Base-by-base conservation (phyloP, 1,140 invertebrate species). In the Drosophila busckii region DNA sequence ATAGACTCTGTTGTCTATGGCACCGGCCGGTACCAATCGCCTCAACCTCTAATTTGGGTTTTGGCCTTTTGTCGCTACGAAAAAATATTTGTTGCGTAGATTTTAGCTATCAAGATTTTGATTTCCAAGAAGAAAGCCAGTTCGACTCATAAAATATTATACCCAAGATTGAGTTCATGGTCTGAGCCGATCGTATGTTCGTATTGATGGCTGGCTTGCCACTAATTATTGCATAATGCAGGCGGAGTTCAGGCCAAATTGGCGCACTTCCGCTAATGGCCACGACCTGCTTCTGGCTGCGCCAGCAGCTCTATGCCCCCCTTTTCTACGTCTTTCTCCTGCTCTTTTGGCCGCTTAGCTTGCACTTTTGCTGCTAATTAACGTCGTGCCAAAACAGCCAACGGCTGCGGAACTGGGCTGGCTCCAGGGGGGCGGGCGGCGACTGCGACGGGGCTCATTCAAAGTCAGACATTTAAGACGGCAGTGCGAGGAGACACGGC, bases 291-390 rank as follows among this genome's bases (percentile, higher is more conserved):
- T 20, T 35, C 12, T n/a, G n/a, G n/a, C n/a, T n/a, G n/a, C n/a
- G n/a, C n/a, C n/a, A n/a, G n/a, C n/a, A n/a, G n/a, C n/a, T n/a
- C n/a, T n/a, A n/a, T n/a, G 20, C 19, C 25, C 4, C 17, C 8
- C 9, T 15, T 8, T 3, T 26, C 15, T 10, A 10, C 40, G 20
- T 44, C 25, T 35, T 8, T 7, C 13, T 16, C 29, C 5, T 5
- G 8, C 8, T 23, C 22, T 23, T 8, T 23, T 23, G 5, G 29
- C 25, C 25, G 28, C 55, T 66, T 66, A 49, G 56, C 67, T 67
- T 67, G 68, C 68, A 55, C 53, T 63, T 78, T 71, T 80, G n/a
- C 63, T 73, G 63, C 73, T 80, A 80, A 78, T 78, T 80, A 78
- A 73, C 68, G 59, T 63, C 46, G 25, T 26, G 15, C 26, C n/a